phyloP scores from a whole-genome alignment of 2,113 vertebrate species.

The Ciconia maguari region DNA sequence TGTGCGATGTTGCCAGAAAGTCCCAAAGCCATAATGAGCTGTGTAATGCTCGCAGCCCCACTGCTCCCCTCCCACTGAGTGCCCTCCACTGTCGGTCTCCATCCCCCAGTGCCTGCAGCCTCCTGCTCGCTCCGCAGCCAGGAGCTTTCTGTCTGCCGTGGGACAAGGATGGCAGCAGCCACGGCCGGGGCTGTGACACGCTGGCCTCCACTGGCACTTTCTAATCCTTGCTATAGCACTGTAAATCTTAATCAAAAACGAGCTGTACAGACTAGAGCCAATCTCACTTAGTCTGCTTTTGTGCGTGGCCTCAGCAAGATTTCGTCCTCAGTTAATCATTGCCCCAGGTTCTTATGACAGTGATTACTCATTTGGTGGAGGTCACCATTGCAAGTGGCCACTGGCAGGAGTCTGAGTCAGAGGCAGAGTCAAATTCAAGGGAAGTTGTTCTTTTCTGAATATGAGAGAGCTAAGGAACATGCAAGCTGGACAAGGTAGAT shows the following conservation, averaged over 20 bases:
- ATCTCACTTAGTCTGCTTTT: background rate
- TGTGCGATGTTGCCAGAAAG: background rate
- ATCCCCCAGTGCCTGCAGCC: background rate
- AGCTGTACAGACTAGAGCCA: background rate
- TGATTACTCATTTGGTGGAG: background rate
- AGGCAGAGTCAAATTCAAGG: background rate
- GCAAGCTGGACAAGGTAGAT: background rate
- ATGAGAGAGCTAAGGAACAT: background rate
- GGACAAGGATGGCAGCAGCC: background rate
- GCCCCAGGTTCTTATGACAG: background rate
- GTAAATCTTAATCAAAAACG: background rate
- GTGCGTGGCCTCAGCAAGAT: background rate
- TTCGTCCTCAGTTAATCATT: background rate
- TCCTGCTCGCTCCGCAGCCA: background rate
- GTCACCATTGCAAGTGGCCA: background rate
- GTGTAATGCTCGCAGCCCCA: background rate
- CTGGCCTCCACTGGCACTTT: background rate
- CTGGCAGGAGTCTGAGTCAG: background rate
- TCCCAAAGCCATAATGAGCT: background rate
- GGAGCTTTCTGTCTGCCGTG: background rate
- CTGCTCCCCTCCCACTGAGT: background rate
- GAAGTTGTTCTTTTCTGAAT: background rate
- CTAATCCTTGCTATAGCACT: background rate
- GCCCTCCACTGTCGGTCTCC: accelerated
- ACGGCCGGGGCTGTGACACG: accelerated